Percentiles rank a stretch among this genome's conserved stretches.
These are phyloP conservation scores for Tipula vernalis DNA, from an alignment of 2,888 invertebrate genomes.

Conservation along the genomic window DNA sequence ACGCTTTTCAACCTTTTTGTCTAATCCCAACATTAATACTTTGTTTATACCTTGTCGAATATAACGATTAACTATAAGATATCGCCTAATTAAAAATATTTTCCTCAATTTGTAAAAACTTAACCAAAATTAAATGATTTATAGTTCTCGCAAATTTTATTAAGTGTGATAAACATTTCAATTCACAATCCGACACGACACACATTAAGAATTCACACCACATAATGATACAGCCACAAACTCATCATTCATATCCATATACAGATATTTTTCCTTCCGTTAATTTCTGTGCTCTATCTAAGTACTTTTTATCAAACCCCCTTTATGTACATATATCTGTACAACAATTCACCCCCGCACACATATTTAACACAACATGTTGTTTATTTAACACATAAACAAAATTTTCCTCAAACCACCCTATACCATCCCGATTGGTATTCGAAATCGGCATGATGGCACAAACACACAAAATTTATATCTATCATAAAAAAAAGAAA, in stretches of 20 bases:
- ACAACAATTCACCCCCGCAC: not conserved
- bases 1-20: too few species aligned
- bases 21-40: too few species aligned
- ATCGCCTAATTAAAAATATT: not conserved
- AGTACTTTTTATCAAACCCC: not conserved
- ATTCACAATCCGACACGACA: not conserved
- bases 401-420: not conserved
- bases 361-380: not conserved
- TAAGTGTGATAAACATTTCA: not conserved
- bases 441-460: not conserved
- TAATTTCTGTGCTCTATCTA: not conserved
- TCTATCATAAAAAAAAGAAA: not conserved
- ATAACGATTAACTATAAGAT: too few species aligned
- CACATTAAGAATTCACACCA: not conserved
- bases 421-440: not conserved
- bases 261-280: not conserved
- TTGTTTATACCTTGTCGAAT: too few species aligned
- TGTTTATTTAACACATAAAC: slow-evolving; percentile 4
- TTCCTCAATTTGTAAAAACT: not conserved
- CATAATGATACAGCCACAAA: not conserved
- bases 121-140: not conserved
- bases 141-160: not conserved
- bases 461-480: not conserved
- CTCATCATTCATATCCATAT: not conserved
- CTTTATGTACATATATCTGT: not conserved